A percentile compares a stretch with the other conserved stretches of the same genome.
phyloP scores from a whole-genome alignment of 2,113 vertebrate genomes.

The Myiozetetes cayanensis region DNA sequence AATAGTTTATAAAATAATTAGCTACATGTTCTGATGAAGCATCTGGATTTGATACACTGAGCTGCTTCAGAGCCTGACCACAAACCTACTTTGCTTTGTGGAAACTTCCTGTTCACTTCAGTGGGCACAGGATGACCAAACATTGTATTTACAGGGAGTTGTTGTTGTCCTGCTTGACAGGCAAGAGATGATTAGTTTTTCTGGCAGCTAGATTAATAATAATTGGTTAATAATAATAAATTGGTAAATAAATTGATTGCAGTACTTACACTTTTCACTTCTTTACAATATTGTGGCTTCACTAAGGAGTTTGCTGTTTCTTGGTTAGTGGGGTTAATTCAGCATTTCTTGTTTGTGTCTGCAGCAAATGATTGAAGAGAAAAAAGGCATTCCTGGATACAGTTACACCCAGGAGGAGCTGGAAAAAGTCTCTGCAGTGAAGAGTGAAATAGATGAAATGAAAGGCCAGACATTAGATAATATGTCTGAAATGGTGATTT shows the following conservation, averaged over 20 bases:
- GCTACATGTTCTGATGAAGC: neutral
- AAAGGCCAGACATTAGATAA: conserved; percentile 91
- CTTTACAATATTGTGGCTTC: neutral
- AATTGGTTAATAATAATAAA: neutral
- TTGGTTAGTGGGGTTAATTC: neutral
- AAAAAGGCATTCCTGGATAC: conserved; percentile 91
- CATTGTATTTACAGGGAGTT: neutral
- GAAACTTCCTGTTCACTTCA: neutral
- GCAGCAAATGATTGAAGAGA: conserved; percentile 88
- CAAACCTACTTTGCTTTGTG: neutral
- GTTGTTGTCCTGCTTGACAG: neutral
- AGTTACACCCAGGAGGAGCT: conserved; percentile 94
- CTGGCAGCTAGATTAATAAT: neutral
- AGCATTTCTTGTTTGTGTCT: conserved; percentile 35
- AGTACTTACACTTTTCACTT: neutral
- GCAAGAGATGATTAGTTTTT: neutral
- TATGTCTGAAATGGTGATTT: conserved; percentile 95
- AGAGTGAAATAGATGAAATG: conserved; percentile 93
- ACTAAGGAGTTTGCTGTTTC: neutral
- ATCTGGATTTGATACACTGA: neutral
- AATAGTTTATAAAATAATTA: neutral
- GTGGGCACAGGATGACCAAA: neutral
- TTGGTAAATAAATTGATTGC: neutral
- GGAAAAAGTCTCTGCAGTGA: conserved; percentile 91
- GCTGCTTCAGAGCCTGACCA: neutral